phyloP scores from a whole-genome alignment of 2,113 vertebrate genomes.

The Melanostigma gelatinosum region DNA sequence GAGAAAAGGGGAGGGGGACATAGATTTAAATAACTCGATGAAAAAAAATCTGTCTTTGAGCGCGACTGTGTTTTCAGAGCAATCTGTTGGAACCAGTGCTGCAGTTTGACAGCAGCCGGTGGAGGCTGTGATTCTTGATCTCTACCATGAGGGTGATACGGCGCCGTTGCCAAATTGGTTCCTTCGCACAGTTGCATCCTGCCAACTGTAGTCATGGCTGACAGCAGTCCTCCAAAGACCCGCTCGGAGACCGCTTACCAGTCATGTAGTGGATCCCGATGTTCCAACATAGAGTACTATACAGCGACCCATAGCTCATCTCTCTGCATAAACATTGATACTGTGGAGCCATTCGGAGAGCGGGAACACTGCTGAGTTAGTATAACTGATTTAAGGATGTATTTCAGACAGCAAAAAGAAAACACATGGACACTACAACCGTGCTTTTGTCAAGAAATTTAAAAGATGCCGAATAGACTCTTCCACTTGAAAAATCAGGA shows the following conservation, averaged over 20 bases:
- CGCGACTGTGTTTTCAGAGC: constrained; percentile 22
- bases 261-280: constrained; percentile 16
- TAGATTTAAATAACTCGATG: constrained; percentile 42
- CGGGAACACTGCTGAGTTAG: neutral
- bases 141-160: constrained; percentile 17
- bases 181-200: constrained; percentile 15
- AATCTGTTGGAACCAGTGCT: constrained; percentile 11
- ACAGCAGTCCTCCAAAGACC: constrained; percentile 34
- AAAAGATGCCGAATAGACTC: neutral
- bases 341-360: neutral
- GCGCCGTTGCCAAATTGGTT: constrained; percentile 39
- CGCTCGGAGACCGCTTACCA: constrained; percentile 6
- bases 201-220: constrained; percentile 38
- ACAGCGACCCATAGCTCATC: neutral
- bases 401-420: neutral
- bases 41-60: constrained; percentile 30
- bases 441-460: neutral
- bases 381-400: neutral
- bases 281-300: neutral
- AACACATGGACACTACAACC: neutral
- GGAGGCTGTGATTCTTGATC: constrained; percentile 29
- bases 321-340: neutral
- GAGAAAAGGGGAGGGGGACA: neutral
- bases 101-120: constrained; percentile 32
- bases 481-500: constrained; percentile 4